A percentile compares a stretch with the other conserved stretches of the same genome.
phyloP scores from a whole-genome alignment of 2,797 vertebrate genomes.

The Pempheris klunzingeri region DNA sequence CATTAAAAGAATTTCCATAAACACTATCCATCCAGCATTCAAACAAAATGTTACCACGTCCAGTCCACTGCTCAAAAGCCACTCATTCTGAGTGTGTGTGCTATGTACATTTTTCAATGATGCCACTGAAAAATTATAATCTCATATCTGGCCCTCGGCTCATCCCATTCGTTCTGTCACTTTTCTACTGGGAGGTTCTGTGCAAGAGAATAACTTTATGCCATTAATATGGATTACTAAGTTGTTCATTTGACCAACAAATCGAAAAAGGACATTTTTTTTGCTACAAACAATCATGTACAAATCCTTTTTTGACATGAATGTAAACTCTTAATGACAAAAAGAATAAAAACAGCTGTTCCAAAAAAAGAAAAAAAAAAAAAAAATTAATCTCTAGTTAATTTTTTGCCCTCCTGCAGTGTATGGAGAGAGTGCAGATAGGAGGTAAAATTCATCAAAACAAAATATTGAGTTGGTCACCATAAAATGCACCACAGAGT shows the following conservation, averaged over 20 bases:
- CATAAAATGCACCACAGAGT: conserved; percentile 86
- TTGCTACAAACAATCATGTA: conserved; percentile 88
- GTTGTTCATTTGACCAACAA: conserved; percentile 85
- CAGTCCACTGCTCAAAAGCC: conserved; percentile 32
- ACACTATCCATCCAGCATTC: conserved; percentile 48
- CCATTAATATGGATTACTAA: conserved; percentile 74
- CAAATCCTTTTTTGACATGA: conserved; percentile 83
- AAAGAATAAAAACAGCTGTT: conserved; percentile 57
- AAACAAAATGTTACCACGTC: conserved; percentile 47
- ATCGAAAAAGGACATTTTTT: conserved; percentile 82
- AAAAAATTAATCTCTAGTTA: conserved; percentile 35
- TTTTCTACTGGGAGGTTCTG: conserved; percentile 86
- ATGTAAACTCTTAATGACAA: conserved; percentile 86
- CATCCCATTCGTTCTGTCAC: conserved; percentile 39
- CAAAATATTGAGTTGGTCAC: conserved; percentile 85
- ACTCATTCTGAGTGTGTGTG: conserved; percentile 35
- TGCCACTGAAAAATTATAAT: conserved; percentile 72
- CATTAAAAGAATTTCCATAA: conserved; percentile 74
- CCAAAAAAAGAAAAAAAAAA: conserved; percentile 23
- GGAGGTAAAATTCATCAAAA: conserved; percentile 72
- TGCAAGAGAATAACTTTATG: conserved; percentile 86
- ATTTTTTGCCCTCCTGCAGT: conserved; percentile 76
- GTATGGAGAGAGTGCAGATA: conserved; percentile 82
- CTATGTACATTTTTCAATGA: conserved; percentile 65
- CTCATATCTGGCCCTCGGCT: conserved; percentile 69